Conservation (phyloP, 1,140 invertebrate genomes). For the Drosophila mayri region DNA sequence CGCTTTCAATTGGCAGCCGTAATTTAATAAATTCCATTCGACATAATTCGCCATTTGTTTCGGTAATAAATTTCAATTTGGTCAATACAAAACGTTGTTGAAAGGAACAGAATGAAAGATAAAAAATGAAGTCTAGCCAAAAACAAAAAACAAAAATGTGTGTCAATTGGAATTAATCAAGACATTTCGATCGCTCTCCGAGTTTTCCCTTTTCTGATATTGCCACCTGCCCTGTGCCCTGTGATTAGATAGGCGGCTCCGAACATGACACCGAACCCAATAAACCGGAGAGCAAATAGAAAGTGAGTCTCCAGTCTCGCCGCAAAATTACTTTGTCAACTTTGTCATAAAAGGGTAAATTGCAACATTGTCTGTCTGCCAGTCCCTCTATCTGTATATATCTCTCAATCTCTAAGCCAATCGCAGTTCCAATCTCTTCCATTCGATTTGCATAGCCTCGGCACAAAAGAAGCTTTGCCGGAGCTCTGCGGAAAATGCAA, state of each 20-base stretch:
- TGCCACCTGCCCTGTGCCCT: conserved; percentile 40
- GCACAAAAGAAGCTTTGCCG: conserved; percentile 19
- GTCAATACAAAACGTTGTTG: conserved; percentile 13
- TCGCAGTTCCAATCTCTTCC: conserved; percentile 34
- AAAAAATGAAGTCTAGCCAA: conserved; percentile 13
- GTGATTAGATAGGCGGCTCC: conserved; percentile 41
- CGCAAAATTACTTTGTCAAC: conserved; percentile 43
- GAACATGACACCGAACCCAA: conserved; percentile 23
- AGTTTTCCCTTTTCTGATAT: conserved; percentile 13
- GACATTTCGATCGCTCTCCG: conserved; percentile 29
- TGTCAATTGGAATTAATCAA: conserved; percentile 55
- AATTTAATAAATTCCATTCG: conserved; percentile 44
- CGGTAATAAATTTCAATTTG: conserved; percentile 60
- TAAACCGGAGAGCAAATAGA: conserved; percentile 23
- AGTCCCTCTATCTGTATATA: neutral
- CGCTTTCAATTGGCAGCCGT: conserved; percentile 27
- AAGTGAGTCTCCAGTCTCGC: conserved; percentile 20
- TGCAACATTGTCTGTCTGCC: conserved; percentile 30
- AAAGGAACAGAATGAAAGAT: neutral
- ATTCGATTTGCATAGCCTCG: conserved; percentile 52
- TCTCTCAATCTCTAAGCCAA: conserved; percentile 27
- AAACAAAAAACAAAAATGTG: conserved; percentile 37
- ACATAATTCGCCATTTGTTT: conserved; percentile 37
- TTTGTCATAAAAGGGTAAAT: conserved; percentile 40
- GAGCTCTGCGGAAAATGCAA: conserved; percentile 25